Base-by-base conservation (phyloP, 1,140 invertebrate genomes). In the Riptortus pedestris region DNA sequence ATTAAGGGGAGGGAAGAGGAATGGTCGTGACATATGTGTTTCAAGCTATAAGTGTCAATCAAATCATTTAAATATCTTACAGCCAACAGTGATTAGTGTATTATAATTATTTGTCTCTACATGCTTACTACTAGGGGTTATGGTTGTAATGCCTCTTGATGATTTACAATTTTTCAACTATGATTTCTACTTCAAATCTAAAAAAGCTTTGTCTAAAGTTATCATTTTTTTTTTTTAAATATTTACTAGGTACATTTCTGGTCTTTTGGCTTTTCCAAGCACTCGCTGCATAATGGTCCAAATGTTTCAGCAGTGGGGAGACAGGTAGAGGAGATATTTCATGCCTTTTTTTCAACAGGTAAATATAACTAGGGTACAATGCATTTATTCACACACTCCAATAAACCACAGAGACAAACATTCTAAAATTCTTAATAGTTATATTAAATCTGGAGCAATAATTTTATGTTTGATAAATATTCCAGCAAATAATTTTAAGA, bases 221-320 rank as follows among this genome's bases (percentile, higher is more conserved):
- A 24, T 55, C 22, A 16, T 51, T 26, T 24, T 4, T 12, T 11
- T 24, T 48, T 48, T 11, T 11, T 11, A 24, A 27, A 27, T 24
- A 27, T 24, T 9, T 55, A 2, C 2, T 9, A 27, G 2, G 9
- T 24, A 26, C 26, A 14, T 24, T 24, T 18, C 26, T 26, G 26
- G 16, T 55, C 16, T 24, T 55, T 48, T 27, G 20, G n/a, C n/a
- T n/a, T n/a, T 20, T 24, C 16, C 51, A 55, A 55, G 51, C 51
- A 26, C 51, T 24, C 51, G 26, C 26, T 55, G 51, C 24, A 24
- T 55, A 55, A 55, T 55, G 51, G 51, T 55, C 51, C 51, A 55
- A 55, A 55, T 55, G 51, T 55, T 55, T 24, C 12, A 27, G 18
- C 5, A 22, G 7, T 22, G 12, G 14, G 51, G 16, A 55, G n/a